phyloP scores from a whole-genome alignment of 2,797 vertebrate genomes.

The Bradypus variegatus region DNA sequence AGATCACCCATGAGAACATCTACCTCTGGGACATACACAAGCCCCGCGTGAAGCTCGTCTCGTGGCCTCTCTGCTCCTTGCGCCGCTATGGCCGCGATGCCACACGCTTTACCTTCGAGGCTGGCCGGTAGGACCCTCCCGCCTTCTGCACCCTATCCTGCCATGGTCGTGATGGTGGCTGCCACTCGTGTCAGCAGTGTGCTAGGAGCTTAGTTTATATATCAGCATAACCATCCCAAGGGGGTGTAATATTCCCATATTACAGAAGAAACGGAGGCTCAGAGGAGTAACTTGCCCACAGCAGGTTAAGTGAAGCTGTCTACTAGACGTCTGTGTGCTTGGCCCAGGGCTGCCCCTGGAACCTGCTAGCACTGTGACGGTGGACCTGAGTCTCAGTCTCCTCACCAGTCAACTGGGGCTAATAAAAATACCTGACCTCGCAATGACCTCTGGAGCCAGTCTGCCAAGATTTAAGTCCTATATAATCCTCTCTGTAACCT shows the following conservation, averaged over 20 bases:
- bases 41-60: conserved; percentile 83
- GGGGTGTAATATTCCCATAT: not conserved
- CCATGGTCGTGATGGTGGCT: not conserved
- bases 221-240: not conserved
- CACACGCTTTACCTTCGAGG: conserved; percentile 87
- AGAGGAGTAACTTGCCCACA: not conserved
- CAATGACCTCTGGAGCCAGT: not conserved
- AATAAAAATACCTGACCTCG: not conserved
- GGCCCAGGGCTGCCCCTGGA: not conserved
- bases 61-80: conserved; percentile 86
- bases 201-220: not conserved
- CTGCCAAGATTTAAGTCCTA: not conserved
- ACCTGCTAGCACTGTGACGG: not conserved
- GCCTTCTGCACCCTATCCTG: accelerated
- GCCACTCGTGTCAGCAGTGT: not conserved
- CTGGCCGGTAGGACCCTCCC: conserved; percentile 75
- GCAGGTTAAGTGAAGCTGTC: not conserved
- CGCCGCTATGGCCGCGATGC: conserved; percentile 84
- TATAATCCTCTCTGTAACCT: not conserved
- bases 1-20: conserved; percentile 89
- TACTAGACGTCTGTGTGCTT: not conserved
- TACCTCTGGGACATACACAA: conserved; percentile 90
- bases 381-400: not conserved
- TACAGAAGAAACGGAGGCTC: not conserved
- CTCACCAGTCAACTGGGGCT: not conserved